Base-by-base conservation (phyloP, 35 echinoderm and acorn worm species). In the Strongylocentrotus purpuratus region DNA sequence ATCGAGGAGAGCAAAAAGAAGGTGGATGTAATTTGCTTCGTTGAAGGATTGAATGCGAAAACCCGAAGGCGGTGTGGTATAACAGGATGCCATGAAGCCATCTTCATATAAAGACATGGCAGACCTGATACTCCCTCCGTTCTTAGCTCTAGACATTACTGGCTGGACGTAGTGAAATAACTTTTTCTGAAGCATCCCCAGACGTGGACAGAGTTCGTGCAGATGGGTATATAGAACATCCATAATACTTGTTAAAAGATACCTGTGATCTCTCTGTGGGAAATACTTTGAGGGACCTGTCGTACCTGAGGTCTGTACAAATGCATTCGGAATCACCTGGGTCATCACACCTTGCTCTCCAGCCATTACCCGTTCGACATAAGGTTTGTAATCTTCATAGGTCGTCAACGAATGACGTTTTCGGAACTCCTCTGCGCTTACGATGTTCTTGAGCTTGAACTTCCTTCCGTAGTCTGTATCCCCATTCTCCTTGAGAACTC, bases 291-390 rank as follows among this genome's bases (percentile, higher is more conserved):
- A 95, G 32, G 78, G 55, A 59, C 97, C 97, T 3, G 97, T 97
- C n/a, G 97, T 99, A 8, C 97, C 97, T 1, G 96, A 96, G 17
- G 97, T 99, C 13, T 96, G 61, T 0, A 85, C 86, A 35, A 99
- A 95, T 7, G 95, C 94, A 3, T 58, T 48, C 10, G 88, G 94
- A 47, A 87, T 48, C 15, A 94, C 94, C 22, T 85, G 55, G 7
- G 95, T 94, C 45, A 99, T 94, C 9, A 97, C 96, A 33, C 96
- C 94, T 7, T 59, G 90, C 41, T 99, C 97, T 46, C 97, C 97
- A 11, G 96, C 78, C 32, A 94, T 90, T 9, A 95, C 95, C 25
- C 96, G 90, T 4, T 96, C 85, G 14, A 97, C 86, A 58, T 97
- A 99, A 0, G 87, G 17, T 78, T 91, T 58, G 78, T 99, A 99